These are phyloP conservation scores for Pterocles burchelli DNA, from an alignment of 2,113 vertebrate species.

Conservation along the genomic window DNA sequence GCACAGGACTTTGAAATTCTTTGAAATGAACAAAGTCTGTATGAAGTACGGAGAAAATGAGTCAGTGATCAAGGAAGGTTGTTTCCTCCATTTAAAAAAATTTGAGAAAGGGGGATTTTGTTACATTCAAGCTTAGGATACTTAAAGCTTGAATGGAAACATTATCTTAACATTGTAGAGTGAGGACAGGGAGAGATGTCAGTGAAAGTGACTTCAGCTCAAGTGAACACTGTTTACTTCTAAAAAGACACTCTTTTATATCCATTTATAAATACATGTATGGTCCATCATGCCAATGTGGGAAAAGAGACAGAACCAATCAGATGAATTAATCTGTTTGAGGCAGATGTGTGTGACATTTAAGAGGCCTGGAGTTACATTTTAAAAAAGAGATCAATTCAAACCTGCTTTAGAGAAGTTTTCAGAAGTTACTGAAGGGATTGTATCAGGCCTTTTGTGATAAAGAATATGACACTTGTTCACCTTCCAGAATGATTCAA, in stretches of 20 bases:
- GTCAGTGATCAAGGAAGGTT: not conserved
- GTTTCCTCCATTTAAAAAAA: not conserved
- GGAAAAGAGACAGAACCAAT: not conserved
- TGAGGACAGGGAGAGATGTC: not conserved
- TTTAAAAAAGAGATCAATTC: not conserved
- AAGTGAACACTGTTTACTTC: not conserved
- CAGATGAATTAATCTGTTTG: not conserved
- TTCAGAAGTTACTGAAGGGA: not conserved
- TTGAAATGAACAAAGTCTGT: not conserved
- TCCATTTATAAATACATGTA: not conserved
- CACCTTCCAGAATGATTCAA: not conserved
- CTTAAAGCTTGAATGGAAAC: not conserved
- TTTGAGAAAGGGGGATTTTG: not conserved
- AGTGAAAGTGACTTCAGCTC: not conserved
- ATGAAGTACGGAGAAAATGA: not conserved
- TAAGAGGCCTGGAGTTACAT: not conserved
- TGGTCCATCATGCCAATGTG: accelerated
- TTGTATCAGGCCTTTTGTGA: not conserved
- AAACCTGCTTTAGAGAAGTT: not conserved
- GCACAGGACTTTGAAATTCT: not conserved
- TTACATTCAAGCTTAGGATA: not conserved
- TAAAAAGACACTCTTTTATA: not conserved
- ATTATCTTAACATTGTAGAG: not conserved
- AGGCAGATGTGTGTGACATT: not conserved
- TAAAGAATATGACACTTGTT: not conserved